Percentiles rank a stretch among this genome's conserved stretches.
These are phyloP conservation scores for Drosophila merina DNA, from an alignment of 2,888 invertebrate species.

Conservation along the genomic window DNA sequence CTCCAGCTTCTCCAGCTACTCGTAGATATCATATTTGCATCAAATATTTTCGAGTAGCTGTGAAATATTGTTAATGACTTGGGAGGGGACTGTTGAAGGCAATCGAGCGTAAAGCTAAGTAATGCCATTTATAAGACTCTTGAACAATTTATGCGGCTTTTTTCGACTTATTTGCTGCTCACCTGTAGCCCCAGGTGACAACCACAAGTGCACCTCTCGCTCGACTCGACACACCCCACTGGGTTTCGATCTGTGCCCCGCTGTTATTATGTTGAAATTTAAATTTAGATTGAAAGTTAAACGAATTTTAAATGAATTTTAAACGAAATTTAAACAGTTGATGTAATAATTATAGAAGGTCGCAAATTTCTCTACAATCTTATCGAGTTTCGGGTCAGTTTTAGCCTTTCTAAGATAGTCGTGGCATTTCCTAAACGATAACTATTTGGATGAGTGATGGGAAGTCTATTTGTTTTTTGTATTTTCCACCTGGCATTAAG, in stretches of 20 bases:
- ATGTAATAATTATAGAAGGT: conserved; percentile 28
- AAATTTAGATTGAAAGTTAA: conserved; percentile 20
- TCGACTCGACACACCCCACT: conserved; percentile 55
- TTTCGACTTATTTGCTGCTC: conserved; percentile 44
- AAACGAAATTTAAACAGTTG: conserved; percentile 44
- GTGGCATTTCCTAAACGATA: conserved; percentile 21
- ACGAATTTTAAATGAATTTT: conserved; percentile 32
- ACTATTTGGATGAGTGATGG: neutral
- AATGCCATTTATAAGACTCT: conserved; percentile 44
- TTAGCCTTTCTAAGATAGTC: conserved; percentile 8
- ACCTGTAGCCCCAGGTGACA: conserved; percentile 48
- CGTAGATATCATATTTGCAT: conserved; percentile 51
- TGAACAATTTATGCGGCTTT: conserved; percentile 34
- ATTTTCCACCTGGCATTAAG: conserved; percentile 26
- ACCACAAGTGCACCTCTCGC: conserved; percentile 52
- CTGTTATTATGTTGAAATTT: conserved; percentile 7
- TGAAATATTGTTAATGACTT: conserved; percentile 45
- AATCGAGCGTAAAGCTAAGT: conserved; percentile 64
- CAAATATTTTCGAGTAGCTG: conserved; percentile 58
- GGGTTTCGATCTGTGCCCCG: conserved; percentile 11
- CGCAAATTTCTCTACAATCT: neutral
- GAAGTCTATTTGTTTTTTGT: neutral
- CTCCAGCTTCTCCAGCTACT: neutral
- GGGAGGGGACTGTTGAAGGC: conserved; percentile 41
- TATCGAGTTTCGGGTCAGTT: conserved; percentile 5